phyloP scores from a whole-genome alignment of 2,888 invertebrate genomes.

The Ophraella communa region DNA sequence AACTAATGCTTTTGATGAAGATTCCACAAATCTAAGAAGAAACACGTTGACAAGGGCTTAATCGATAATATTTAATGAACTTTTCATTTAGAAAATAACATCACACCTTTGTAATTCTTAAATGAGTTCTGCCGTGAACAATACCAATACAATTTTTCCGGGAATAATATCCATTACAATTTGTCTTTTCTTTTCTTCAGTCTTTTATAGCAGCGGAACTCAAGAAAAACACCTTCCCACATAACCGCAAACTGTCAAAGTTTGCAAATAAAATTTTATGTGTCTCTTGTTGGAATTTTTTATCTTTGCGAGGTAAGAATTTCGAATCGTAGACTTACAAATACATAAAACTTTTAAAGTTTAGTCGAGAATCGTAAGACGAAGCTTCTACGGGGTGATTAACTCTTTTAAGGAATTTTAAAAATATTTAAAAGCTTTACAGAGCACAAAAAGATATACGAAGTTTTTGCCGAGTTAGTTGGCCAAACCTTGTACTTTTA shows the following conservation, averaged over 20 bases:
- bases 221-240: slow-evolving; percentile 13
- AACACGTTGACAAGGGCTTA: no score
- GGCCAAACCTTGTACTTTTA: no score
- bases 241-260: slow-evolving; percentile 29
- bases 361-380: no score
- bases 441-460: no score
- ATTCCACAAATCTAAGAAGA: no score
- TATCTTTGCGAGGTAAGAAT: slow-evolving; percentile 25
- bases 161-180: slow-evolving; percentile 18
- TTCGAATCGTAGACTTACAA: background rate
- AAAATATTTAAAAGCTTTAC: no score
- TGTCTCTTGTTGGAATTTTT: slow-evolving; percentile 26
- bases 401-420: no score
- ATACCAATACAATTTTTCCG: slow-evolving; percentile 10
- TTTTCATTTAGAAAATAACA: background rate
- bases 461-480: no score
- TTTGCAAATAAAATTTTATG: slow-evolving; percentile 34
- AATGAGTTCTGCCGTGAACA: background rate
- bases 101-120: background rate
- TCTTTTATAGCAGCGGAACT: slow-evolving; percentile 12
- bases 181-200: slow-evolving; percentile 2
- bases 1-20: no score
- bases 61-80: no score
- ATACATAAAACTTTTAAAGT: background rate
- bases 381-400: no score